A percentile compares a stretch with the other conserved stretches of the same genome.
These are phyloP conservation scores for Lobophora halterata DNA, from an alignment of 2,888 invertebrate species.

Conservation along the genomic window DNA sequence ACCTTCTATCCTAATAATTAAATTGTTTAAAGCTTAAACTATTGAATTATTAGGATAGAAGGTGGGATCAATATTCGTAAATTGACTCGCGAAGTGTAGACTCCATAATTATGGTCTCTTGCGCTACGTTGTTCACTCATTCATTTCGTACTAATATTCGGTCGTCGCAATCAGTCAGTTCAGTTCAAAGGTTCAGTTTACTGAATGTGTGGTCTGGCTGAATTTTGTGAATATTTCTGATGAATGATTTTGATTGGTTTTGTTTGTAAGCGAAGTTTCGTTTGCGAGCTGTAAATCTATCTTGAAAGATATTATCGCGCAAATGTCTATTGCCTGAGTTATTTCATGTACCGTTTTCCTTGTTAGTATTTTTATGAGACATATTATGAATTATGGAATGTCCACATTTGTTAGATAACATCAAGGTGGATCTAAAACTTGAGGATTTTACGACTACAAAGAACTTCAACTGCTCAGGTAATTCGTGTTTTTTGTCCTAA, in stretches of 20 bases:
- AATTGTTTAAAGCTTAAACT: too few species aligned
- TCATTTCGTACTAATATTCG: too few species aligned
- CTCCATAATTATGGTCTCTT: too few species aligned
- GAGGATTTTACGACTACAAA: constrained; percentile 80
- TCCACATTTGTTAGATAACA: constrained; percentile 84
- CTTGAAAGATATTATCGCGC: constrained; percentile 25
- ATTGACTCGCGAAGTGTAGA: too few species aligned
- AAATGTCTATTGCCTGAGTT: constrained; percentile 37
- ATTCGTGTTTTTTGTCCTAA: constrained; percentile 44
- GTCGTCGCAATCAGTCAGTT: too few species aligned
- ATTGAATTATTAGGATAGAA: too few species aligned
- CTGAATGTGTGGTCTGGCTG: too few species aligned
- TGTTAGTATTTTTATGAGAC: constrained; percentile 41
- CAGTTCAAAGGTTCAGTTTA: too few species aligned
- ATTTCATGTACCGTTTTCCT: constrained; percentile 51
- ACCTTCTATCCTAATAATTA: too few species aligned
- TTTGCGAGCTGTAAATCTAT: constrained; percentile 25
- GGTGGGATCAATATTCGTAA: too few species aligned
- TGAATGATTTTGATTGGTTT: constrained; percentile 18
- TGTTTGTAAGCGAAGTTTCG: constrained; percentile 22
- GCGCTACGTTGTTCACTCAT: too few species aligned
- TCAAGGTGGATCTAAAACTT: constrained; percentile 77
- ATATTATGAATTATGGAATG: constrained; percentile 83
- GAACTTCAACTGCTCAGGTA: constrained; percentile 85
- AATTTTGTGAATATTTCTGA: too few species aligned